Evolutionary conservation across 2,888 invertebrate species (phyloP), one percentile per base, ranked within the genome.

Genomic region (Dorcus hopei): DNA sequence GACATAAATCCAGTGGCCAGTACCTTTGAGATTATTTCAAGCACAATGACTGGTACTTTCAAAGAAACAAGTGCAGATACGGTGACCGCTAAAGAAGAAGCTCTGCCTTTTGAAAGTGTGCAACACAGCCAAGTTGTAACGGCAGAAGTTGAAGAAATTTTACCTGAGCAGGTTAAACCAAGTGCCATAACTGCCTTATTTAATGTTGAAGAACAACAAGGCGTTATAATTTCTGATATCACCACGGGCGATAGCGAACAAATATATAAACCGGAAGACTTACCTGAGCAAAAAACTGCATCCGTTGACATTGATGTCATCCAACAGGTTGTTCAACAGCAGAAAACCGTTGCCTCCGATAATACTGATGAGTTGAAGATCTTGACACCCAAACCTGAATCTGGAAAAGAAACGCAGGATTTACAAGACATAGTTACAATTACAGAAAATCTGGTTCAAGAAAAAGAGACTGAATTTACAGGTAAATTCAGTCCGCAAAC

Each of bases 401-500:
- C 65, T 49, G 81, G 80, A 14, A 72, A 68, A 43, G 65, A 77
- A 52, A 79, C 70, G 33, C 81, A 80, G 65, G 80, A 82, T 54
- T 76, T 78, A 3, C 76, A 80, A 52, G 79, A 79, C 57, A 77
- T 82, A 65, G 61, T 85, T 47, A 75, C 80, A 16, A 70, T 83
- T 9, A 79, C 79, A 5, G 82, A 85, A 68, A 80, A 73, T 67
- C 54, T 75, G 26, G 61, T 72, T 7, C 70, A 75, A 65, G 85
- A 85, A 72, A 80, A 77, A 65, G 85, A 85, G 77, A 72, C 74
- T 38, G 73, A 75, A 49, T 80, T 84, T 63, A 70, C 70, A 26
- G 77, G 74, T 43, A 78, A 79, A 63, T 72, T 80, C 38, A 76
- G 76, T 66, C 84, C 85, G 5, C 78, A 80, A 40, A 74, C 74